Conservation (phyloP, 2,797 vertebrate genomes). For the Okamejei kenojei region DNA sequence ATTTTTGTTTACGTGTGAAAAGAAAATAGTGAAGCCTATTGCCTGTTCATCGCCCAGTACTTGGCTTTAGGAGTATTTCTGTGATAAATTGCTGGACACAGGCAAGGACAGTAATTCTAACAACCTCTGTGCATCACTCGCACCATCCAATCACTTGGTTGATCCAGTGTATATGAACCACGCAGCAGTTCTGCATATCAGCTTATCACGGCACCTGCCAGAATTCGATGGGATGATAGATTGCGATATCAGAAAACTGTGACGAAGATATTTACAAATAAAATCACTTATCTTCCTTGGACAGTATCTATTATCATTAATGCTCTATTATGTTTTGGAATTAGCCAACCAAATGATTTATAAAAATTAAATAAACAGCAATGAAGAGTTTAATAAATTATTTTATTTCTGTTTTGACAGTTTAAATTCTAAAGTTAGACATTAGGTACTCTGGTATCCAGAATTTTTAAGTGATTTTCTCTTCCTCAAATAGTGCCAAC, state of each 20-base stretch:
- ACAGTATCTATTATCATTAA: not conserved
- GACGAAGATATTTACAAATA: conserved; percentile 1
- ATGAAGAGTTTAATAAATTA: not conserved
- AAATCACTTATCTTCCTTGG: conserved; percentile 24
- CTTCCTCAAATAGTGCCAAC: not conserved
- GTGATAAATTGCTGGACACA: conserved; percentile 10
- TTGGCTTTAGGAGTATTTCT: not conserved
- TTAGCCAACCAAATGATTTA: not conserved
- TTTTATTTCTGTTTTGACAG: not conserved
- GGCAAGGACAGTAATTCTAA: conserved; percentile 30
- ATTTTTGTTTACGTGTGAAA: conserved; percentile 17
- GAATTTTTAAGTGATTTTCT: not conserved
- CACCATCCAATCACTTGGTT: not conserved
- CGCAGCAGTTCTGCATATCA: not conserved
- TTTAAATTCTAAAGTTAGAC: not conserved
- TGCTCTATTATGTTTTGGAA: not conserved
- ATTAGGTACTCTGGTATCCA: not conserved
- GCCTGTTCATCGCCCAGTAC: not conserved
- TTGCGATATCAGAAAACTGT: not conserved
- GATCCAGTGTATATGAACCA: conserved; percentile 27
- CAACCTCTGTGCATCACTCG: conserved; percentile 8
- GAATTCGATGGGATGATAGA: not conserved
- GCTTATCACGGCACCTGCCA: conserved; percentile 1
- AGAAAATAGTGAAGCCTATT: conserved; percentile 6
- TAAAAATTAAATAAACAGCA: not conserved